These are phyloP conservation scores for Tachina lurida DNA, from an alignment of 2,888 invertebrate species.

Conservation along the genomic window DNA sequence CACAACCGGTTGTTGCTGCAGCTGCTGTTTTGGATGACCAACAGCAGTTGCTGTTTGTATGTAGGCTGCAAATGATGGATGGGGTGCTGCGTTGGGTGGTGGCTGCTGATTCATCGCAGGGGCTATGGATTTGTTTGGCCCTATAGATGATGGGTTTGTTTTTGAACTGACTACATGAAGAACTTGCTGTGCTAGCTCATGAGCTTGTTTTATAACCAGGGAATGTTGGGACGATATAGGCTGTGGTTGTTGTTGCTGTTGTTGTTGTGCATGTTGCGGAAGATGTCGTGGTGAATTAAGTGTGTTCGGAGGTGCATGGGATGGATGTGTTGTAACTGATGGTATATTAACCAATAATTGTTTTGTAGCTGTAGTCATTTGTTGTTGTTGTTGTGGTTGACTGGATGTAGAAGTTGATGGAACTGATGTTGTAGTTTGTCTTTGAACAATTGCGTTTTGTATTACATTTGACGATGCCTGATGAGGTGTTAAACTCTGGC, in stretches of 20 bases:
- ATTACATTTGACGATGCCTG: constrained; percentile 75
- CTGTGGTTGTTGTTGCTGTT: constrained; percentile 58
- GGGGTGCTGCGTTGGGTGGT: constrained; percentile 74
- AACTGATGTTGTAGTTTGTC: constrained; percentile 62
- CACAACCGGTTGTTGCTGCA: constrained; percentile 76
- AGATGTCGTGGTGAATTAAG: constrained; percentile 77
- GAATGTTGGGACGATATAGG: constrained; percentile 77
- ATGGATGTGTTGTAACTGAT: constrained; percentile 78
- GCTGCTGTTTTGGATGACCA: constrained; percentile 72
- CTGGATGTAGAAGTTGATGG: constrained; percentile 64
- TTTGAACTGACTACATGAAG: constrained; percentile 80
- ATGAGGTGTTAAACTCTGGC: constrained; percentile 4
- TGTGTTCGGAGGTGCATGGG: constrained; percentile 74
- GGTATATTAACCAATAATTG: constrained; percentile 81
- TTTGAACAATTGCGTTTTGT: constrained; percentile 70
- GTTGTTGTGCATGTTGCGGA: constrained; percentile 72
- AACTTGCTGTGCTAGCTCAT: constrained; percentile 75
- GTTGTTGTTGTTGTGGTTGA: constrained; percentile 74
- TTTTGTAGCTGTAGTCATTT: constrained; percentile 73
- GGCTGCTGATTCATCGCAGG: constrained; percentile 71
- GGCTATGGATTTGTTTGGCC: constrained; percentile 73
- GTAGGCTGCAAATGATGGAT: constrained; percentile 55
- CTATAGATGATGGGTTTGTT: constrained; percentile 75
- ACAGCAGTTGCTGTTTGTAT: constrained; percentile 76
- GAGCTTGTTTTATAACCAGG: constrained; percentile 79